phyloP scores from a whole-genome alignment of 2,888 invertebrate species.

The Globia sparganii region DNA sequence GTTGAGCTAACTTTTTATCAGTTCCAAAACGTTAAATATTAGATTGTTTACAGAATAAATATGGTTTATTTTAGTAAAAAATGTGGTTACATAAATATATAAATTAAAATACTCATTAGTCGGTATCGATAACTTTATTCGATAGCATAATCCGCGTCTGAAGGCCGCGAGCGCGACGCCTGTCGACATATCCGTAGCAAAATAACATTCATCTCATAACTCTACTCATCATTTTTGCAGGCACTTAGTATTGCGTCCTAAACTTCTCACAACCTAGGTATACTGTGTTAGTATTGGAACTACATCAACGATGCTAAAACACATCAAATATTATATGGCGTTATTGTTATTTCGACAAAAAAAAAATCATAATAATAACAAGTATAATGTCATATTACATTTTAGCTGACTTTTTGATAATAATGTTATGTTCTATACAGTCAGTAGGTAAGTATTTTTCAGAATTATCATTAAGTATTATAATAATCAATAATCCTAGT shows the following conservation, averaged over 20 bases:
- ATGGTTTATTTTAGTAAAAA: conserved; percentile 9
- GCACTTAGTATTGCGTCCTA: conserved; percentile 38
- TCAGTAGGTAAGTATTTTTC: background rate
- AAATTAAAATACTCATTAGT: conserved; percentile 14
- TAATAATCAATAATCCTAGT: background rate
- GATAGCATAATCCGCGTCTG: background rate
- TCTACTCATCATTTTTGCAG: conserved; percentile 38
- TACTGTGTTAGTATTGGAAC: conserved; percentile 25
- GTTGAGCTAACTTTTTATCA: background rate
- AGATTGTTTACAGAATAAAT: conserved; percentile 17
- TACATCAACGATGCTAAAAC: conserved; percentile 63
- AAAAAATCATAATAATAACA: background rate
- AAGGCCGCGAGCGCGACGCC: background rate
- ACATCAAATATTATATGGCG: conserved; percentile 56
- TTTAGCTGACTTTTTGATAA: background rate
- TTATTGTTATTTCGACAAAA: conserved; percentile 18
- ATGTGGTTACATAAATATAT: conserved; percentile 1
- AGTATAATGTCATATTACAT: conserved; percentile 12
- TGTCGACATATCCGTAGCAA: conserved; percentile 10
- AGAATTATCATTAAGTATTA: background rate
- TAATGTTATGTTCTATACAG: background rate
- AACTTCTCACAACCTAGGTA: conserved; percentile 37
- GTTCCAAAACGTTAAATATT: background rate
- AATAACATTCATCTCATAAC: background rate
- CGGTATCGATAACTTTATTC: conserved; percentile 20